A percentile compares a stretch with the other conserved stretches of the same genome.
phyloP scores from a whole-genome alignment of 64 coral and sea anemone species.

The Dendrophyllia cribrosa region DNA sequence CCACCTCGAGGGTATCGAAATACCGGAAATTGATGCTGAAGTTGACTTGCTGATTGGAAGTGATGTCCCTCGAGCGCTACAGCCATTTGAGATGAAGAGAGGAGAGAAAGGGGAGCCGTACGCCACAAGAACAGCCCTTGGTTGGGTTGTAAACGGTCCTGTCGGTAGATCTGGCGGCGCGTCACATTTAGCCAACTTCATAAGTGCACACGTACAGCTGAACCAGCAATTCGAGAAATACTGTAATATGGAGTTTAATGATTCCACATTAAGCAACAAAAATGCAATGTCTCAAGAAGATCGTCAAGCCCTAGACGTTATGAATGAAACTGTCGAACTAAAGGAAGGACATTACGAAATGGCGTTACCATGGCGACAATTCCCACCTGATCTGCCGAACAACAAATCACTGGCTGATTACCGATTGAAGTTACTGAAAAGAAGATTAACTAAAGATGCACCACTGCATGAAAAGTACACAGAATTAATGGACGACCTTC shows the following conservation, averaged over 20 bases:
- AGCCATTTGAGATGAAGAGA: conserved; percentile 50
- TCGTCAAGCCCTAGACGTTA: background rate
- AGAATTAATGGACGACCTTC: conserved; percentile 10
- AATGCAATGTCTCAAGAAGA: conserved; percentile 47
- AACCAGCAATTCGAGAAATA: background rate
- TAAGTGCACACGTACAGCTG: conserved; percentile 13
- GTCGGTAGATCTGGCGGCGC: background rate
- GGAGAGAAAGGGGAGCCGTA: conserved; percentile 46
- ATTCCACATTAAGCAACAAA: background rate
- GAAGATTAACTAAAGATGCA: conserved; percentile 16
- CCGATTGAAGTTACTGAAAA: conserved; percentile 15
- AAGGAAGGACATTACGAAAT: conserved; percentile 60
- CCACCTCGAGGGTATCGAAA: conserved; percentile 10
- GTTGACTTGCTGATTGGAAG: conserved; percentile 63
- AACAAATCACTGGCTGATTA: conserved; percentile 31
- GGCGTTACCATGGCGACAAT: conserved; percentile 12
- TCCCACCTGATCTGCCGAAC: conserved; percentile 22
- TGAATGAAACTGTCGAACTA: conserved; percentile 26
- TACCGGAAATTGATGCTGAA: conserved; percentile 21
- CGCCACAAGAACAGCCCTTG: conserved; percentile 36
- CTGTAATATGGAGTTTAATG: conserved; percentile 19
- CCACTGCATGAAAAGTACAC: conserved; percentile 33
- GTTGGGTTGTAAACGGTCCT: conserved; percentile 54
- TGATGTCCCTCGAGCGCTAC: conserved; percentile 37
- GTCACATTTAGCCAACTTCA: background rate